These are phyloP conservation scores for Astyanax mexicanus DNA, from an alignment of 2,797 vertebrate species.

Conservation along the genomic window DNA sequence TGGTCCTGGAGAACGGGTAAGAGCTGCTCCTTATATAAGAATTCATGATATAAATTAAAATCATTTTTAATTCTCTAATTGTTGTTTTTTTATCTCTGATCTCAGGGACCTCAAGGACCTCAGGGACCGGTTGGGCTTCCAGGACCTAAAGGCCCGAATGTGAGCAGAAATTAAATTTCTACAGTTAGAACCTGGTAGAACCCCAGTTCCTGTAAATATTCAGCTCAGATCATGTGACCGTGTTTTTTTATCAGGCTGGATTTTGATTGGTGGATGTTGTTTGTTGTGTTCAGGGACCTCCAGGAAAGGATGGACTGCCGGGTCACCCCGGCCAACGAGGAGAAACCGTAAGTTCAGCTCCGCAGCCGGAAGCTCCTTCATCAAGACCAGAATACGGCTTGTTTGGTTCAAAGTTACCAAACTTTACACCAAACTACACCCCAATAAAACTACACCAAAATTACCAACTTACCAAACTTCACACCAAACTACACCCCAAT, in stretches of 20 bases:
- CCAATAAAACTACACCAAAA: too few species aligned
- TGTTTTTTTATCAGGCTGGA: not conserved
- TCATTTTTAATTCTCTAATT: not conserved
- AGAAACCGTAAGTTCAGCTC: conserved; percentile 88
- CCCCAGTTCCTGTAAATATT: too few species aligned
- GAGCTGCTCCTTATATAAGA: too few species aligned
- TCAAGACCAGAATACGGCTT: too few species aligned
- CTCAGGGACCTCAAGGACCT: conserved; percentile 94
- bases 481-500: too few species aligned
- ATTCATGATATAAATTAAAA: too few species aligned
- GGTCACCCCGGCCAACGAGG: conserved; percentile 97
- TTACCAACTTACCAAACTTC: too few species aligned
- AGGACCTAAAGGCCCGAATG: conserved; percentile 95
- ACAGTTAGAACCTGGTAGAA: too few species aligned
- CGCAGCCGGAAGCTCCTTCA: conserved; percentile 75
- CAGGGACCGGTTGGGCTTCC: conserved; percentile 95
- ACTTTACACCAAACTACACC: too few species aligned
- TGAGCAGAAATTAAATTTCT: conserved; percentile 73
- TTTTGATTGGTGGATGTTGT: conserved; percentile 25
- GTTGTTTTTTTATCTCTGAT: conserved; percentile 55
- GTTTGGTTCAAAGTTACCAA: too few species aligned
- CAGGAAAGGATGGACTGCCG: conserved; percentile 95
- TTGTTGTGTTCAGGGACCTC: conserved; percentile 84
- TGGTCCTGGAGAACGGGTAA: conserved; percentile 94
- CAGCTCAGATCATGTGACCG: not conserved